These are phyloP conservation scores for Cepaea nemoralis DNA, from an alignment of 1,140 invertebrate species.

Conservation along the genomic window DNA sequence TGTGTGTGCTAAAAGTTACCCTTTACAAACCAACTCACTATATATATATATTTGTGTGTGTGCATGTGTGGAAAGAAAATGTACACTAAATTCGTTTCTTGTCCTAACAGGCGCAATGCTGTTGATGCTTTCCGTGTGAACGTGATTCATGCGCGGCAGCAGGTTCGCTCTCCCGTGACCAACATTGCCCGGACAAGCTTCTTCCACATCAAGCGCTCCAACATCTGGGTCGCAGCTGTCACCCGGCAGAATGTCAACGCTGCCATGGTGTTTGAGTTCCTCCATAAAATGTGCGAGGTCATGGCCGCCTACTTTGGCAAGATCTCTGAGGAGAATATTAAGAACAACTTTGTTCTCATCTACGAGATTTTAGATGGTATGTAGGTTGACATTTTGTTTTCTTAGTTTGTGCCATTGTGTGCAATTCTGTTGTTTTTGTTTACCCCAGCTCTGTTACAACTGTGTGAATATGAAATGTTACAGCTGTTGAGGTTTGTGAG, in stretches of 20 bases:
- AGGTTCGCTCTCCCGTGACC: conserved; percentile 97
- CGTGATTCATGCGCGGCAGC: conserved; percentile 98
- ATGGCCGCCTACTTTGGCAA: conserved; percentile 99
- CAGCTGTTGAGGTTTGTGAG: too few species aligned
- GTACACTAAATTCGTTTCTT: too few species aligned
- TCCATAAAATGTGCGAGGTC: conserved; percentile 98
- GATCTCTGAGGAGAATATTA: conserved; percentile 99
- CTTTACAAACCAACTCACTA: too few species aligned
- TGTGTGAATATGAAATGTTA: too few species aligned
- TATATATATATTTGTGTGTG: too few species aligned
- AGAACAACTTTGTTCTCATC: conserved; percentile 99
- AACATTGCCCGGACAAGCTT: conserved; percentile 99
- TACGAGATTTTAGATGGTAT: conserved; percentile 97
- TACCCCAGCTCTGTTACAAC: too few species aligned
- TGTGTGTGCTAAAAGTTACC: too few species aligned
- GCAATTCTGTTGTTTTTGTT: too few species aligned
- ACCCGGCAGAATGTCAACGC: conserved; percentile 99
- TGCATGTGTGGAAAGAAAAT: too few species aligned
- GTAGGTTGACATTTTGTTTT: conserved; percentile 40
- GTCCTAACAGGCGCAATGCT: conserved; percentile 83
- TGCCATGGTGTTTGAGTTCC: conserved; percentile 99
- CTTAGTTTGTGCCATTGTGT: too few species aligned
- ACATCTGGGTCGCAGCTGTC: conserved; percentile 99
- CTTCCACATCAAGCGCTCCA: conserved; percentile 97
- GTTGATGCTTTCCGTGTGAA: conserved; percentile 99